Percentiles rank a stretch among this genome's conserved stretches.
phyloP scores from a whole-genome alignment of 2,888 invertebrate species.

The Rhopalosiphum nymphaeae region DNA sequence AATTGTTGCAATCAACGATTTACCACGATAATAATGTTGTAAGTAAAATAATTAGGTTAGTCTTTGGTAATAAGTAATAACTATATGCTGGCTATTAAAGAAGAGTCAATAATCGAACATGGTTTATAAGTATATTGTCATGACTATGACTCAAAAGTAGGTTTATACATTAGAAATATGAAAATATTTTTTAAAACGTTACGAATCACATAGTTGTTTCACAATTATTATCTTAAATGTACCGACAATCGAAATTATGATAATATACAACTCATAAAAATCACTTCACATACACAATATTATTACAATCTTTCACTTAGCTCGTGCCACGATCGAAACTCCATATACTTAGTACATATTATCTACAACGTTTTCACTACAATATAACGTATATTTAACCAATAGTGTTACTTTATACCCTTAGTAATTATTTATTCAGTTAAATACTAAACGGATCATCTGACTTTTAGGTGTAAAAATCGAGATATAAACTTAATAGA shows the following conservation, averaged over 20 bases:
- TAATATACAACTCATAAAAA: neutral
- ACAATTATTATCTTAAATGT: neutral
- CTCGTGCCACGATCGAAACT: neutral
- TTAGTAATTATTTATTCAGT: neutral
- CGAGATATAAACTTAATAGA: neutral
- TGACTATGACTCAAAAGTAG: neutral
- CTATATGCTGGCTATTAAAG: neutral
- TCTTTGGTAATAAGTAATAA: neutral
- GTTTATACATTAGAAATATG: neutral
- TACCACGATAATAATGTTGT: neutral
- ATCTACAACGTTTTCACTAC: neutral
- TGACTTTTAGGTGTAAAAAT: neutral
- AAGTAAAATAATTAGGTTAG: neutral
- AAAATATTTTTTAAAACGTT: neutral
- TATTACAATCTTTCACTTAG: neutral
- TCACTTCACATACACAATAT: neutral
- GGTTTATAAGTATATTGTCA: neutral
- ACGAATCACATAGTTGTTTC: neutral
- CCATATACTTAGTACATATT: neutral
- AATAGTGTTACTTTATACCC: neutral
- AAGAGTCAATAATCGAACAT: neutral
- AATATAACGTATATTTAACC: neutral
- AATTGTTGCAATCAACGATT: neutral
- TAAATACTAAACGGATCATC: neutral
- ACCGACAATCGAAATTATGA: neutral